Evolutionary conservation across 2,113 vertebrate genomes (phyloP).

Genomic region (Psittacus erithacus): DNA sequence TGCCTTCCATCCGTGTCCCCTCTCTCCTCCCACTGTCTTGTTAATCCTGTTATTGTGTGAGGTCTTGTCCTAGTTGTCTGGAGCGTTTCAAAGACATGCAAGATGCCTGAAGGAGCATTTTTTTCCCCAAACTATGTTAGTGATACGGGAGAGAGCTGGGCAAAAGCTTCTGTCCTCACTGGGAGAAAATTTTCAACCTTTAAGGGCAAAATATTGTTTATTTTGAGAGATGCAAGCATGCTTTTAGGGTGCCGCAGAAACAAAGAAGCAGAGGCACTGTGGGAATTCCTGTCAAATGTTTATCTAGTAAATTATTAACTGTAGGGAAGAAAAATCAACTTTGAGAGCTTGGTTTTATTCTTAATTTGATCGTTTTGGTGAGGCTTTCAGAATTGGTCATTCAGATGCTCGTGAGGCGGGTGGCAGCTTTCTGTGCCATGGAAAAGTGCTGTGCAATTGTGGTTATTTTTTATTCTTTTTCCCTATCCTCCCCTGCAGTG

Average conservation of each 20-base stretch:
- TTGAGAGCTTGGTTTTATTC: background rate
- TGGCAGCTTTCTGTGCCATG: background rate
- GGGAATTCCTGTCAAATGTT: slow-evolving; percentile 18
- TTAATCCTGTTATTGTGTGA: background rate
- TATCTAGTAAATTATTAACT: slow-evolving; percentile 35
- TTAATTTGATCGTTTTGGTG: background rate
- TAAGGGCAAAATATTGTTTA: background rate
- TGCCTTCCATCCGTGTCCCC: background rate
- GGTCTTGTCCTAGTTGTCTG: background rate
- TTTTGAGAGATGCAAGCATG: background rate
- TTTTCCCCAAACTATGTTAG: background rate
- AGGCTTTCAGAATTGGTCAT: background rate
- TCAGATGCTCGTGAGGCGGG: background rate
- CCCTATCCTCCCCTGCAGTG: background rate
- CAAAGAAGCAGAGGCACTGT: background rate
- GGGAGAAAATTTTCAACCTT: background rate
- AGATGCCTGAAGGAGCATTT: background rate
- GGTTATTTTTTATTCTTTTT: background rate
- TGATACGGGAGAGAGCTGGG: background rate
- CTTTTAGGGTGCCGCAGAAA: background rate
- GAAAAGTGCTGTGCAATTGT: background rate
- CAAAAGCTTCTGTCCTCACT: background rate
- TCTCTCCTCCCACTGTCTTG: background rate
- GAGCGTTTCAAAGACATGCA: background rate
- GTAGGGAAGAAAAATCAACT: background rate